A percentile compares a stretch with the other conserved stretches of the same genome.
phyloP scores from a whole-genome alignment of 2,797 vertebrate genomes.

The Sarcophilus harrisii region DNA sequence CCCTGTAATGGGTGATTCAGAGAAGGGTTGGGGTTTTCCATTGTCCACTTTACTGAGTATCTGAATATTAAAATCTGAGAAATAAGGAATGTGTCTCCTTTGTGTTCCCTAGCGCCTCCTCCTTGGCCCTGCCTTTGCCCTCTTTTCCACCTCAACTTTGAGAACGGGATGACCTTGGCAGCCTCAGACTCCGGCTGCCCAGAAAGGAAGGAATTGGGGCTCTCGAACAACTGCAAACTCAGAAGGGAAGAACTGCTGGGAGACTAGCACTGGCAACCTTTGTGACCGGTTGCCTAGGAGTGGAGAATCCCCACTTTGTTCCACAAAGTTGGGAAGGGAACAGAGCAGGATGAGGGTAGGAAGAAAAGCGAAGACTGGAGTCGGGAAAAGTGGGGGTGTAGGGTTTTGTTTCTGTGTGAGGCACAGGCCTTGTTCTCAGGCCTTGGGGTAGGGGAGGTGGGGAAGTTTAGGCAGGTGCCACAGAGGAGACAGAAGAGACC shows the following conservation, averaged over 20 bases:
- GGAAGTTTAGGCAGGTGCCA: slow-evolving; percentile 89
- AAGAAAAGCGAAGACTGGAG: neutral
- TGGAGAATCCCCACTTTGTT: slow-evolving; percentile 60
- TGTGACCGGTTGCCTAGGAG: slow-evolving; percentile 34
- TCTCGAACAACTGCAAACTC: neutral
- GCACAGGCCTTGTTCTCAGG: slow-evolving; percentile 11
- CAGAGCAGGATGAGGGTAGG: neutral
- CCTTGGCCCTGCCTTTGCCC: neutral
- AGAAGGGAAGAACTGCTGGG: neutral
- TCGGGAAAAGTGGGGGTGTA: neutral
- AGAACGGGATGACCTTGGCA: neutral
- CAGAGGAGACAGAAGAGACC: slow-evolving; percentile 89
- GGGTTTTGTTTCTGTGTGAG: slow-evolving; percentile 32
- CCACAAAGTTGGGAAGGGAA: slow-evolving; percentile 43
- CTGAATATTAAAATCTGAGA: neutral
- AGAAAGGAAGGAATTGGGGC: neutral
- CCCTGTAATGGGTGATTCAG: neutral
- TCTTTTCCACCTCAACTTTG: neutral
- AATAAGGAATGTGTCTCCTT: neutral
- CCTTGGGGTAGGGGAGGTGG: slow-evolving; percentile 18
- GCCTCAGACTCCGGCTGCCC: neutral
- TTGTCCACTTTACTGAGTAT: neutral
- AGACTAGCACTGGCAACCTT: neutral
- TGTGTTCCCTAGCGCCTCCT: neutral
- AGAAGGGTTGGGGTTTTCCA: neutral